These are phyloP conservation scores for Eretmocerus hayati DNA, from an alignment of 2,888 invertebrate genomes.

Conservation along the genomic window DNA sequence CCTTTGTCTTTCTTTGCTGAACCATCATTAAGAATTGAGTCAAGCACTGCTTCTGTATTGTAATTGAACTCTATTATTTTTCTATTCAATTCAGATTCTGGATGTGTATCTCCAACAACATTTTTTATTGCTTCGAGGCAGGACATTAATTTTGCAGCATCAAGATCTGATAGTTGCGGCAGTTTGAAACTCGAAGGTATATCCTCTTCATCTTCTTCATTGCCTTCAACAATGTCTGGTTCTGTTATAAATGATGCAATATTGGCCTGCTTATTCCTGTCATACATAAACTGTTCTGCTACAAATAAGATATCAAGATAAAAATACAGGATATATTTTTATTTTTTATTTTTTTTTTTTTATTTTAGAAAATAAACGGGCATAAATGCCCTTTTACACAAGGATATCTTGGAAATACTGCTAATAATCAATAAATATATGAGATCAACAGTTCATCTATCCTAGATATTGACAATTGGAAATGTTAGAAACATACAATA, in stretches of 20 bases:
- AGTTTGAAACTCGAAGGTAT: conserved; percentile 45
- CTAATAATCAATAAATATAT: too few relatives aligned
- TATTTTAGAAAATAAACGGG: too few relatives aligned
- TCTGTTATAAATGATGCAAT: conserved; percentile 69
- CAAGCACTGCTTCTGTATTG: conserved; percentile 65
- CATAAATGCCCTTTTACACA: too few relatives aligned
- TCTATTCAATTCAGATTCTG: conserved; percentile 66
- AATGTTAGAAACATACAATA: too few relatives aligned
- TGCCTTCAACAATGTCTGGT: conserved; percentile 59
- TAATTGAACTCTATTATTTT: conserved; percentile 67
- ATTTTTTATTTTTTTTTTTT: too few relatives aligned
- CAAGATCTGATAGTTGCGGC: conserved; percentile 56
- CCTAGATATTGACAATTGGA: too few relatives aligned
- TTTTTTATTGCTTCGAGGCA: conserved; percentile 77
- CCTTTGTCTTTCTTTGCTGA: conserved; percentile 38
- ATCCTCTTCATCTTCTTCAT: conserved; percentile 49
- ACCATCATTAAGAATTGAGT: conserved; percentile 60
- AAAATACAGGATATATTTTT: too few relatives aligned
- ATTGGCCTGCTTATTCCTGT: conserved; percentile 66
- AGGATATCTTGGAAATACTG: too few relatives aligned
- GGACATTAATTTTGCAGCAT: conserved; percentile 69
- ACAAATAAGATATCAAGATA: conserved; percentile 18
- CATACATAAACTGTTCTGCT: conserved; percentile 75
- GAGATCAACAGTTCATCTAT: too few relatives aligned
- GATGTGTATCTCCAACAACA: conserved; percentile 68